A percentile compares a stretch with the other conserved stretches of the same genome.
Evolutionary conservation across 2,797 vertebrate genomes (phyloP).

Genomic region (Betta splendens): DNA sequence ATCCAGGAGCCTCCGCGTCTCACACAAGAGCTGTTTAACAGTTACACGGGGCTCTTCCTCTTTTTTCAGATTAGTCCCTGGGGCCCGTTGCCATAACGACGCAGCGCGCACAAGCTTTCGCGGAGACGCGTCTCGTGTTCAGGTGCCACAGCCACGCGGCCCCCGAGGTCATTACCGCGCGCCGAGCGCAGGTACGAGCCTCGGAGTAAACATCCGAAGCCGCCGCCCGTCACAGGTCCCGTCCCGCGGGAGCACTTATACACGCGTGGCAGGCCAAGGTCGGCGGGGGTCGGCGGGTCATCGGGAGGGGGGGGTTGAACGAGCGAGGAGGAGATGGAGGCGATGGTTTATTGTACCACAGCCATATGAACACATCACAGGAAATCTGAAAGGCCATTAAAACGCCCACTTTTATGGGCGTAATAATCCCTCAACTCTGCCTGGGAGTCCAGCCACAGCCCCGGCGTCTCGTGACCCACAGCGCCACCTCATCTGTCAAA

Average conservation of each 20-base stretch:
- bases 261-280: constrained; percentile 63
- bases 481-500: no score
- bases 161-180: constrained; percentile 38
- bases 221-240: constrained; percentile 48
- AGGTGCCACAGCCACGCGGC: constrained; percentile 33
- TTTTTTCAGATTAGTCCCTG: constrained; percentile 12
- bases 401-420: constrained; percentile 78
- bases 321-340: constrained; percentile 61
- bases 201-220: constrained; percentile 16
- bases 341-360: constrained; percentile 64
- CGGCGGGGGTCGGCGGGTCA: constrained; percentile 63
- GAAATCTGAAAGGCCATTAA: constrained; percentile 78
- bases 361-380: constrained; percentile 77
- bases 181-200: constrained; percentile 20
- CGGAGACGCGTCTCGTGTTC: constrained; percentile 43
- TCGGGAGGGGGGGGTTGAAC: constrained; percentile 4
- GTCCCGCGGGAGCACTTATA: constrained; percentile 54
- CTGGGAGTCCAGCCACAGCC: constrained; percentile 65
- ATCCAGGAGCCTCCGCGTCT: constrained; percentile 24
- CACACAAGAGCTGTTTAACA: constrained; percentile 38
- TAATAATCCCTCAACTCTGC: constrained; percentile 76
- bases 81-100: constrained; percentile 17
- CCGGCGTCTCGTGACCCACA: constrained; percentile 31
- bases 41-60: constrained; percentile 18
- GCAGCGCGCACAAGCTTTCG: constrained; percentile 19